Evolutionary conservation across 2,797 vertebrate species (phyloP), one percentile per base, ranked within the genome.

Genomic region (Eulemur mongoz): DNA sequence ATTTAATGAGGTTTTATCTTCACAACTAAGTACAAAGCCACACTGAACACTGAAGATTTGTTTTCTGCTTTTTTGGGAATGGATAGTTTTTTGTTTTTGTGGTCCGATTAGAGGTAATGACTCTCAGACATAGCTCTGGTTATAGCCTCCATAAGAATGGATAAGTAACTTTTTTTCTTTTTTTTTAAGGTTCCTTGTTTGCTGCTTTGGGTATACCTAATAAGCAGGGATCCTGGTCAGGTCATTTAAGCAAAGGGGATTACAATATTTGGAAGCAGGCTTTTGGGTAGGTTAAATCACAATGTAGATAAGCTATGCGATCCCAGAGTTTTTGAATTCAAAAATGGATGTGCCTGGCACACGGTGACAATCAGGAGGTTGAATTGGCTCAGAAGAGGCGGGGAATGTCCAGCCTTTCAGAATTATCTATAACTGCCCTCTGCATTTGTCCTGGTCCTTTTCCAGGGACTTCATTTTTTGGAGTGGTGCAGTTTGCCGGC

Each of bases 181-280:
- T 96, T 73, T 85, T 97, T 94, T 89, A 94, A 93, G 57, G 76
- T 94, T 96, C 92, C 80, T 86, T 95, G 89, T 89, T 96, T 86
- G 92, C 94, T 92, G 90, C 92, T 97, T 96, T 89, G 90, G 92
- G 92, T 97, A 76, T 89, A 76, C 65, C 38, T 97, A 95, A 70
- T 93, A 95, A 95, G 87, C 92, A 93, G 94, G 92, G 96, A 65
- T 80, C 57, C 78, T 59, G 75, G 95, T 91, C 95, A 96, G 96
- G 95, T 93, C 97, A 95, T 73, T 91, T 95, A 93, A 93, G 93
- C 96, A 89, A 82, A 96, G 78, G 91, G 93, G 61, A 70, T 69
- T 76, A 75, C 73, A 94, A 22, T 94, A 6, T 95, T 94, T 91
- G 93, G 95, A 96, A 95, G 93, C 91, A 95, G 94, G 67, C 96